Percentiles rank a stretch among this genome's conserved stretches.
Evolutionary conservation across 2,113 vertebrate genomes (phyloP).

Genomic region (Kryptolebias marmoratus): DNA sequence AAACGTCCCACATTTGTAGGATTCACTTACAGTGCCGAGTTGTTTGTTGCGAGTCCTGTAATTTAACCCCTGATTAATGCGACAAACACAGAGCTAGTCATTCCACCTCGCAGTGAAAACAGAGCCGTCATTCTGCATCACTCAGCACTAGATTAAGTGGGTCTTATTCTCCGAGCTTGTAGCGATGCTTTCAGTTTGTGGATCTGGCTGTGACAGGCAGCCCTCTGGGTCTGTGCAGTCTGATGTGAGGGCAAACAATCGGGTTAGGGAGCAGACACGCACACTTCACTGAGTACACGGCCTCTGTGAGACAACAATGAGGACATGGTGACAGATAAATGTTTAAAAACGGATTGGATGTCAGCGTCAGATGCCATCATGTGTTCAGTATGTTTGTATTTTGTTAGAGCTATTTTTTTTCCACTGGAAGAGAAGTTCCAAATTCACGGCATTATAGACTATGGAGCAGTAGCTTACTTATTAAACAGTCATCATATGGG

Average conservation of each 20-base stretch:
- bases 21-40: not conserved
- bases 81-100: not conserved
- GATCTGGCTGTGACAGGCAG: conserved; percentile 49
- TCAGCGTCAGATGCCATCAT: conserved; percentile 1
- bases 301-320: conserved; percentile 18
- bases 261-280: conserved; percentile 57
- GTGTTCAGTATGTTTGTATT: conserved; percentile 7
- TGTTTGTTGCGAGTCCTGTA: not conserved
- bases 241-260: conserved; percentile 68
- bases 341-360: conserved; percentile 31
- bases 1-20: not conserved
- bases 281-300: conserved; percentile 44
- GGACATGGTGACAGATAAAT: conserved; percentile 44
- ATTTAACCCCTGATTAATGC: not conserved
- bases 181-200: conserved; percentile 31
- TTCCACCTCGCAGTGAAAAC: conserved; percentile 34
- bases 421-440: conserved; percentile 11
- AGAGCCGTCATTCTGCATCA: conserved; percentile 31
- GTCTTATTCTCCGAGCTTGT: conserved; percentile 22
- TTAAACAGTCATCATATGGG: not conserved
- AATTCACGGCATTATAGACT: not conserved
- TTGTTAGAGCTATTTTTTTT: conserved; percentile 33
- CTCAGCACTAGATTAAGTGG: conserved; percentile 15
- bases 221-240: conserved; percentile 49
- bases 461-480: not conserved